phyloP scores from a whole-genome alignment of 2,797 vertebrate species.

The Manis pentadactyla region DNA sequence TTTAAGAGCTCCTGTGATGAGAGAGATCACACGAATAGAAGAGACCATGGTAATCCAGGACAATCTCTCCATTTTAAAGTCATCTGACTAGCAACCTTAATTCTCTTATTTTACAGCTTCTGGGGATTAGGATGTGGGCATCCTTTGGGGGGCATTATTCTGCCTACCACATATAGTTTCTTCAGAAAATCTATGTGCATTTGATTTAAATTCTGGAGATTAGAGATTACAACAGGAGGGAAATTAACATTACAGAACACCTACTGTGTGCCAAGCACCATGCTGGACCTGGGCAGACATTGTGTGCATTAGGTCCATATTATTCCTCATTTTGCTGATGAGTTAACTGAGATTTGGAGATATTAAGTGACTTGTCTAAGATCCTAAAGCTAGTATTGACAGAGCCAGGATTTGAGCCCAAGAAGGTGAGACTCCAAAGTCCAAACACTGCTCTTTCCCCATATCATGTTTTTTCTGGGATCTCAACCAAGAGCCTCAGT shows the following conservation, averaged over 20 bases:
- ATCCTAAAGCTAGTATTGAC: not conserved
- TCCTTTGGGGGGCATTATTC: not conserved
- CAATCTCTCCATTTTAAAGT: not conserved
- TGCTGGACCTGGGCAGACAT: not conserved
- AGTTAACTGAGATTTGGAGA: slow-evolving; percentile 24
- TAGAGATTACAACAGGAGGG: not conserved
- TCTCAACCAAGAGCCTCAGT: not conserved
- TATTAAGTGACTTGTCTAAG: slow-evolving; percentile 31
- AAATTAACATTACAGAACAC: not conserved
- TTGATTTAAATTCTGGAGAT: slow-evolving; percentile 6
- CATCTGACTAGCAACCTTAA: not conserved
- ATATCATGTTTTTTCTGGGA: not conserved
- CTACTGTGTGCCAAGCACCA: not conserved
- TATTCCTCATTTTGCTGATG: not conserved
- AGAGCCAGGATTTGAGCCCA: not conserved
- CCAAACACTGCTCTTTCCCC: not conserved
- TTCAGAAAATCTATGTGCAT: not conserved
- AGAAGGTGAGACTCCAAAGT: not conserved
- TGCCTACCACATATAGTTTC: not conserved
- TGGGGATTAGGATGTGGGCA: not conserved
- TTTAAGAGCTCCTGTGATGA: not conserved
- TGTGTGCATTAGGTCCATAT: not conserved
- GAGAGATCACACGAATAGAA: not conserved
- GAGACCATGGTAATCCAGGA: not conserved
- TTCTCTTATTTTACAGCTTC: not conserved